phyloP scores from a whole-genome alignment of 2,113 vertebrate species.

The Nycticryphes semicollaris region DNA sequence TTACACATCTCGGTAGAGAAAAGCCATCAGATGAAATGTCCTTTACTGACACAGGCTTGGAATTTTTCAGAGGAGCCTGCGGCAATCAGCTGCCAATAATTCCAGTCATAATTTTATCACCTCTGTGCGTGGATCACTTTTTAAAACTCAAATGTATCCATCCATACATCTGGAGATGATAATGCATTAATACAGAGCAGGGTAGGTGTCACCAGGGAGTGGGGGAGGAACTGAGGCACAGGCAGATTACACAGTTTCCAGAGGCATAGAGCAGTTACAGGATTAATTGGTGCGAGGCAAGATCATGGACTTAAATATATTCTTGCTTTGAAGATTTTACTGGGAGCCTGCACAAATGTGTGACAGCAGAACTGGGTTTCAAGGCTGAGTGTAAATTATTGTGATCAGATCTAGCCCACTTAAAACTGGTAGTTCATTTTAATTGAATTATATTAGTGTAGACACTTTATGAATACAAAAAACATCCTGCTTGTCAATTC shows the following conservation, averaged over 20 bases:
- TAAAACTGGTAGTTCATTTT: conserved; percentile 57
- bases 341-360: conserved; percentile 39
- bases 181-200: background rate
- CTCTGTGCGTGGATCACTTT: background rate
- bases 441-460: conserved; percentile 48
- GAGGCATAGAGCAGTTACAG: conserved; percentile 48
- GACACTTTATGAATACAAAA: conserved; percentile 51
- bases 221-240: conserved; percentile 24
- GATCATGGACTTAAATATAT: conserved; percentile 54
- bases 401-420: conserved; percentile 51
- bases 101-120: background rate
- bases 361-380: conserved; percentile 41
- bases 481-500: background rate
- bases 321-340: conserved; percentile 61
- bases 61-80: background rate
- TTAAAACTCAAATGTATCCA: background rate
- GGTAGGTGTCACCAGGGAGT: background rate
- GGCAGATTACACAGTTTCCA: conserved; percentile 41
- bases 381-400: conserved; percentile 28
- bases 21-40: background rate
- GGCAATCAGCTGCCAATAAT: background rate
- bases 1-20: background rate
- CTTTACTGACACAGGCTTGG: background rate
- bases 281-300: conserved; percentile 50
- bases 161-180: background rate